These are phyloP conservation scores for Raja brachyura DNA, from an alignment of 2,113 vertebrate genomes.

Conservation along the genomic window DNA sequence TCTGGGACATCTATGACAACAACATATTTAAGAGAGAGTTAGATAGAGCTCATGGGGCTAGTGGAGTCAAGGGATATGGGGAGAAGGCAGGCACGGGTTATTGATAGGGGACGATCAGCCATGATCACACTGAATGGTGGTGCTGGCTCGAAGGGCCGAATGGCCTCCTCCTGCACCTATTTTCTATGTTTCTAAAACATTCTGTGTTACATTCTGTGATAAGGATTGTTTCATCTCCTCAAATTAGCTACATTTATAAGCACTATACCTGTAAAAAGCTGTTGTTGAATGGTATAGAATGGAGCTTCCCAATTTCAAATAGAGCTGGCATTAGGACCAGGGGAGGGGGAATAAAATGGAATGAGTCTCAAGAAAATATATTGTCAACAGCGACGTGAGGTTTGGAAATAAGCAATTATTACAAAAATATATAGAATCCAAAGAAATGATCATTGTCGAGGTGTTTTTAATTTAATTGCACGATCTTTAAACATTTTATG, in stretches of 20 bases:
- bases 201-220: neutral
- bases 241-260: neutral
- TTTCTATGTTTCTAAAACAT: too few species aligned
- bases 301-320: neutral
- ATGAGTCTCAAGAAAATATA: neutral
- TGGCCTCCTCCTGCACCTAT: too few species aligned
- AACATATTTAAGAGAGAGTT: too few species aligned
- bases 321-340: neutral
- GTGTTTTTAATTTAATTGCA: neutral
- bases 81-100: too few species aligned
- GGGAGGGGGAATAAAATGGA: neutral
- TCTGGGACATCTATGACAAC: too few species aligned
- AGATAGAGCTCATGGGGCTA: too few species aligned
- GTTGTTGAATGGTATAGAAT: neutral
- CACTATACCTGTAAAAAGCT: neutral
- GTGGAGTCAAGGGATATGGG: too few species aligned
- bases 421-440: neutral
- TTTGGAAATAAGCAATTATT: neutral
- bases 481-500: too few species aligned
- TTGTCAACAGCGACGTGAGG: neutral
- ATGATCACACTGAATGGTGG: too few species aligned
- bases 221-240: neutral
- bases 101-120: too few species aligned
- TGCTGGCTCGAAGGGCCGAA: too few species aligned
- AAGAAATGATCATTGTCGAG: neutral